A percentile compares a stretch with the other conserved stretches of the same genome.
Conservation (phyloP, 2,113 vertebrate genomes). For the Phyllopteryx taeniolatus region DNA sequence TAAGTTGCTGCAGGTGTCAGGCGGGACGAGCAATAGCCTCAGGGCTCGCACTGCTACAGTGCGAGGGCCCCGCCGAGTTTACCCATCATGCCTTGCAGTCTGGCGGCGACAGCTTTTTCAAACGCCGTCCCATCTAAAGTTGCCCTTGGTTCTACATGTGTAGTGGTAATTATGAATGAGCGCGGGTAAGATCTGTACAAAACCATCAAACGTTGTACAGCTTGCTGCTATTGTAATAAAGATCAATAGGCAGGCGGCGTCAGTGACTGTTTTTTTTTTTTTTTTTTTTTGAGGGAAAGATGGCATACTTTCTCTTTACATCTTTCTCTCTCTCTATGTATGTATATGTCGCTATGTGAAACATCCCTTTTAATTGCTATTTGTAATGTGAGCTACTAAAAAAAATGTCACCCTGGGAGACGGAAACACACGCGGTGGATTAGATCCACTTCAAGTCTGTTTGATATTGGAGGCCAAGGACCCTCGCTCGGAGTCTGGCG, state of each 20-base stretch:
- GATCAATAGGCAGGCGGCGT: conserved; percentile 77
- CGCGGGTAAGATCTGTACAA: conserved; percentile 80
- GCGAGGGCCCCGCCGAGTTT: conserved; percentile 70
- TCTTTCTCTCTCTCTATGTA: conserved; percentile 38
- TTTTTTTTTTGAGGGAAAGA: conserved; percentile 59
- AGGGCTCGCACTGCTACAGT: conserved; percentile 63
- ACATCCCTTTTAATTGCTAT: conserved; percentile 75
- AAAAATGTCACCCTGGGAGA: conserved; percentile 43
- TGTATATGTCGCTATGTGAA: conserved; percentile 56
- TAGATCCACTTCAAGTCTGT: conserved; percentile 34
- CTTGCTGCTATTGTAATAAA: conserved; percentile 81
- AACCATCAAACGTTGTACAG: conserved; percentile 81
- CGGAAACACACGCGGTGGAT: conserved; percentile 37
- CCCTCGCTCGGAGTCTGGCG: conserved; percentile 23
- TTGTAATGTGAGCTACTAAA: conserved; percentile 69
- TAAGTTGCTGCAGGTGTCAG: conserved; percentile 76
- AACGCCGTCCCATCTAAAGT: conserved; percentile 77
- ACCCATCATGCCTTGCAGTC: conserved; percentile 68
- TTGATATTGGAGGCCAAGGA: conserved; percentile 40
- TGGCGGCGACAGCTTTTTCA: conserved; percentile 70
- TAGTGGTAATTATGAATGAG: conserved; percentile 84
- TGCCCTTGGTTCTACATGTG: conserved; percentile 84
- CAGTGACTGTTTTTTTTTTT: conserved; percentile 57
- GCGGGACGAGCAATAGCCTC: conserved; percentile 73
- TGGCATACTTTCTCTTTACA: conserved; percentile 57